Evolutionary conservation across 2,113 vertebrate species (phyloP), one percentile per base, ranked within the genome.

Genomic region (Eurystomus gularis): DNA sequence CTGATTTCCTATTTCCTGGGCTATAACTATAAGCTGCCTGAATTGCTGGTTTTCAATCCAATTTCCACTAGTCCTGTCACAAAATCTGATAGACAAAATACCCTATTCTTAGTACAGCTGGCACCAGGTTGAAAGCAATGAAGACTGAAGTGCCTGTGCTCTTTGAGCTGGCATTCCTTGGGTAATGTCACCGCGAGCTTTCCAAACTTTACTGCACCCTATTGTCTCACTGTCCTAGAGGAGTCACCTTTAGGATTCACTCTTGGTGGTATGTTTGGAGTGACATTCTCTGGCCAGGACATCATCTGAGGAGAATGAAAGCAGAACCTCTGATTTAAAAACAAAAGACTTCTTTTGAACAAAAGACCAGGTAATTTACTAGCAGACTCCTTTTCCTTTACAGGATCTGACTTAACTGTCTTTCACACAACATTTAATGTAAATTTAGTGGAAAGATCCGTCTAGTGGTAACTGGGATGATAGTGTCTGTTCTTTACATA

Each of bases 71-170:
- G 85, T 77, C 51, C 46, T 92, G 89, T 88, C 89, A 81, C 46
- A 66, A 81, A 88, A 85, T 88, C 85, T 92, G 85, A 88, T 77
- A 80, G 84, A 91, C 88, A 80, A 84, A 88, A 91, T 80, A 88
- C 57, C 14, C 69, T 85, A 76, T 77, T 65, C 69, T 65, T 48
- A 48, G 51, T 60, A 37, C 12, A 31, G 62, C 46, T 81, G 69
- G 69, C 46, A n/a, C 46, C 35, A 81, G 80, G 44, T 54, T 60
- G 80, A 81, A 88, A 60, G 57, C 51, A 58, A 15, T 17, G 61
- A 57, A 69, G 35, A 11, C 61, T 68, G 70, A 72, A 68, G 72
- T 88, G 68, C 55, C 51, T 54, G 12, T 64, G 8, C 1, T 3
- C 44, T 64, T 65, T 42, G 68, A 76, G 57, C 39, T 94, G 87